Evolutionary conservation across 2,113 vertebrate species (phyloP), one percentile per base, ranked within the genome.

Genomic region (Paralichthys olivaceus): DNA sequence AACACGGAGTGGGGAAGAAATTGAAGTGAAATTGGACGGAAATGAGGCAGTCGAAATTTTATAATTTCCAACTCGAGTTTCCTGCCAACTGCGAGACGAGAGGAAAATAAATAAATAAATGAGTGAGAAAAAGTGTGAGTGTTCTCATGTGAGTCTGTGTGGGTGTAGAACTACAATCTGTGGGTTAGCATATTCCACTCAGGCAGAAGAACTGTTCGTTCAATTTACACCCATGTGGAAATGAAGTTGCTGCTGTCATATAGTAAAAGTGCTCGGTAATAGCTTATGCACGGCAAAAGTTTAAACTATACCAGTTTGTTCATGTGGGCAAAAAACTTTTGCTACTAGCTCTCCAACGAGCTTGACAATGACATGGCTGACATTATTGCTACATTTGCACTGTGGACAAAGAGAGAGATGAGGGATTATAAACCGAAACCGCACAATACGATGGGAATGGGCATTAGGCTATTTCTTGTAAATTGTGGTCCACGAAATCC

Each of bases 41-140:
- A 84, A 87, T 64, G 81, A 87, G 83, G 63, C 59, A 72, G 70
- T 71, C 14, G 0, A 66, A 73, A 71, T 85, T 78, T 75, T 87
- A 65, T 72, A 28, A 77, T 85, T 86, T 84, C 34, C 65, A 67
- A 32, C 65, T 68, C 7, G 0, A 71, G 67, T 75, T 81, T 65
- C 61, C 14, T 28, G 80, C 80, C 81, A 75, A 90, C 69, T 62
- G 75, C n/a, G 3, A 75, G 64, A 77, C 1, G 0, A 49, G 69
- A 65, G 75, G 70, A 76, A 75, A 75, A 75, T 63, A 72, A 77
- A 85, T 0, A 84, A 84, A 79, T 0, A 47, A 79, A 72, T 53
- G 7, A 61, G 62, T n/a, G 74, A 53, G 67, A 66, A 69, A 82
- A 63, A 78, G 79, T 78, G 87, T 40, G 68, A 61, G 76, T 20